Percentiles rank a stretch among this genome's conserved stretches.
Evolutionary conservation across 1,140 invertebrate species (phyloP).

Genomic region (Harlomillsia oculata): DNA sequence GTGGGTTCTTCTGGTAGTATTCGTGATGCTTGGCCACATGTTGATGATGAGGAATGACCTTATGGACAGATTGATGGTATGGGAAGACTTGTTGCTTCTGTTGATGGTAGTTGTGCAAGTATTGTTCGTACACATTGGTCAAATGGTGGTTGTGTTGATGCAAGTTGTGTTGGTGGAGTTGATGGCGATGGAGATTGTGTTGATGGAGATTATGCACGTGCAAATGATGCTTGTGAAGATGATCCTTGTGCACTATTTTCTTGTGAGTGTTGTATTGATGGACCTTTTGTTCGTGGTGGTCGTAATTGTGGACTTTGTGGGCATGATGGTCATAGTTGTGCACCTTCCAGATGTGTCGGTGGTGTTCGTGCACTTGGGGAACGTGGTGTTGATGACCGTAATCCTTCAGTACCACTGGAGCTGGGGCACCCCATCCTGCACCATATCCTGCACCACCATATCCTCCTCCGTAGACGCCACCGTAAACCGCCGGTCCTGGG

Average conservation of each 20-base stretch:
- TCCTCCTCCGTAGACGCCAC: no score
- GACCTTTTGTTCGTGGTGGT: constrained; percentile 3
- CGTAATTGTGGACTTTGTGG: constrained; percentile 5
- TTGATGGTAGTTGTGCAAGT: constrained; percentile 10
- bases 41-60: constrained; percentile 7
- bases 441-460: neutral
- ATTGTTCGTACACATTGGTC: constrained; percentile 4
- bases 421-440: neutral
- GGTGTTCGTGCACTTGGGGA: constrained; percentile 5
- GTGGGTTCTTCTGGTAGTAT: constrained; percentile 9
- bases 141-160: constrained; percentile 9
- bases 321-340: constrained; percentile 6
- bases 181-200: constrained; percentile 4
- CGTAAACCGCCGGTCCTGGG: no score
- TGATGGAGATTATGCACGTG: constrained; percentile 4
- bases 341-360: constrained; percentile 5
- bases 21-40: constrained; percentile 4
- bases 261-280: constrained; percentile 9
- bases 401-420: neutral
- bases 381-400: neutral
- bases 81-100: constrained; percentile 2
- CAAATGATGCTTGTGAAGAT: constrained; percentile 3
- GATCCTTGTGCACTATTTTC: constrained; percentile 3
- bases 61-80: neutral
- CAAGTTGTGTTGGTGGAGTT: no score